Conservation (phyloP, 53 echinoderm and acorn worm species). For the Hippasteria phrygiana region DNA sequence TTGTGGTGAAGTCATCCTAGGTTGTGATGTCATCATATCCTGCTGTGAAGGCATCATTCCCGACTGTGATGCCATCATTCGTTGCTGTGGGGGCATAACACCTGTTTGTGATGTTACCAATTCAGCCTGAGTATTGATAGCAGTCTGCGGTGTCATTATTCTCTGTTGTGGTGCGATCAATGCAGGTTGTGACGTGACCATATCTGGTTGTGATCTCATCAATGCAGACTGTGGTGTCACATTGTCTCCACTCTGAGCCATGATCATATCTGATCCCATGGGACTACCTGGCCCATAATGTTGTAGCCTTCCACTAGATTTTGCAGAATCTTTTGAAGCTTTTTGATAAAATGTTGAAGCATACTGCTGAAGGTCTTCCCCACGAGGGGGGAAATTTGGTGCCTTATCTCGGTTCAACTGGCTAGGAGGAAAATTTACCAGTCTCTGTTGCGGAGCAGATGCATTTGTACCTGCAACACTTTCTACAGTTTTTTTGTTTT, state of each 20-base stretch:
- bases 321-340: constrained; percentile 76
- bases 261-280: constrained; percentile 85
- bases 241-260: constrained; percentile 60
- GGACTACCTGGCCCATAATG: constrained; percentile 95
- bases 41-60: constrained; percentile 71
- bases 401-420: constrained; percentile 97
- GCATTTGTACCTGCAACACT: constrained; percentile 40
- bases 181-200: constrained; percentile 3
- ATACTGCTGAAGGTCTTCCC: constrained; percentile 97
- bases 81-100: constrained; percentile 24
- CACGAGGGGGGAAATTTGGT: constrained; percentile 98
- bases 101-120: constrained; percentile 46
- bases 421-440: constrained; percentile 97
- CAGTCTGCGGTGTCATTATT: constrained; percentile 50
- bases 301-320: constrained; percentile 72
- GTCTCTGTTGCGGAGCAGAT: constrained; percentile 76
- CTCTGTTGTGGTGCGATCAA: constrained; percentile 40
- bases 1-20: constrained; percentile 74
- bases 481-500: constrained; percentile 41
- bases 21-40: constrained; percentile 70
- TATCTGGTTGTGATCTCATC: constrained; percentile 13
- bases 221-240: constrained; percentile 67
- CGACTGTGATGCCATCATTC: constrained; percentile 66
- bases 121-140: constrained; percentile 53
- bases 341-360: constrained; percentile 98